Evolutionary conservation across 2,888 invertebrate genomes (phyloP).

Genomic region (Acleris cristana): DNA sequence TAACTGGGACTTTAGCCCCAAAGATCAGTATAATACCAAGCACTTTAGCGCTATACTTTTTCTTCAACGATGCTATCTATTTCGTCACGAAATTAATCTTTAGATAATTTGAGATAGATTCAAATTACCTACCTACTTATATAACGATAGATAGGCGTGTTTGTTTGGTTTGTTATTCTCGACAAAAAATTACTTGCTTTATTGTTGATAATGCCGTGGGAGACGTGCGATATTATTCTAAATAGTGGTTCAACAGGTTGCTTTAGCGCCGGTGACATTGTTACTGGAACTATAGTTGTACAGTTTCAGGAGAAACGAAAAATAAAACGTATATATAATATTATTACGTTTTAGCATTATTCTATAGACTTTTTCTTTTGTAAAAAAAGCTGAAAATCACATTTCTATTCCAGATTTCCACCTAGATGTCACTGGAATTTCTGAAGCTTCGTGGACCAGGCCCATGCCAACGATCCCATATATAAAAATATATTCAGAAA

Average conservation of each 20-base stretch:
- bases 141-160: conserved; percentile 37
- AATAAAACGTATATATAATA: conserved; percentile 58
- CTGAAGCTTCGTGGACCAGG: conserved; percentile 71
- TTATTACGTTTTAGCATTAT: conserved; percentile 26
- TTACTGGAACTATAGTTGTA: conserved; percentile 68
- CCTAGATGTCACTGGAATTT: conserved; percentile 62
- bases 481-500: conserved; percentile 68
- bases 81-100: conserved; percentile 18
- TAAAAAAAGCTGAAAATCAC: conserved; percentile 5
- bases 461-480: conserved; percentile 67
- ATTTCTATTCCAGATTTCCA: conserved; percentile 59
- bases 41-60: too few relatives aligned
- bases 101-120: conserved; percentile 18
- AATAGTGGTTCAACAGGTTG: conserved; percentile 66
- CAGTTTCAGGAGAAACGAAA: conserved; percentile 61
- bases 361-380: not conserved
- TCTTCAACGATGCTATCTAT: conserved; percentile 11
- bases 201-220: conserved; percentile 59
- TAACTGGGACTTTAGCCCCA: too few relatives aligned
- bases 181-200: conserved; percentile 15
- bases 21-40: too few relatives aligned
- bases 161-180: conserved; percentile 39
- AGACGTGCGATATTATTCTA: conserved; percentile 59
- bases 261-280: conserved; percentile 71
- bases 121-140: conserved; percentile 11